Base-by-base conservation (phyloP, 1,140 invertebrate species). In the Atta texana region DNA sequence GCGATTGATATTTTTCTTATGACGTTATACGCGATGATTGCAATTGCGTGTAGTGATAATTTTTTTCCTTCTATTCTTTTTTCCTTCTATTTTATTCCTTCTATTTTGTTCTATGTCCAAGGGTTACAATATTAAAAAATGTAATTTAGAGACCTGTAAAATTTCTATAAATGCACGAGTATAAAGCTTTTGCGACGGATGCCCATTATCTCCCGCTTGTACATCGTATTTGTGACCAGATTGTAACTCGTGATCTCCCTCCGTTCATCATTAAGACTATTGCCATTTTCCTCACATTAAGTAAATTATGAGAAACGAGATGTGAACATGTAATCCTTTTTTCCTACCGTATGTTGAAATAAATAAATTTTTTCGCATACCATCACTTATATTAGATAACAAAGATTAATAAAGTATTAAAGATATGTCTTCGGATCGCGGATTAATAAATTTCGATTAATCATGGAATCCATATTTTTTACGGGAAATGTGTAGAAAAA, bases 241-340 rank as follows among this genome's bases (percentile, higher is more conserved):
- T 49, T 18, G 8, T 66, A 64, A 66, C 59, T 53, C 39, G 39
- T 16, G 24, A 31, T 64, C 59, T 64, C 59, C 39, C 39, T 28
- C 24, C 10, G 59, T 28, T 49, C 24, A 28, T 2, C 39, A 44
- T 49, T 64, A 63, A 63, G 66, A 44, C 39, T 68, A 10, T n/a
- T 69, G 39, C 66, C 39, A 51, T 69, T 51, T 69, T 69, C 44
- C 39, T 69, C 66, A 1, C 39, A 49, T 69, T 69, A 69, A 44
- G 8, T 44, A 44, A 69, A 49, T 49, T 69, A n/a, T 69, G 39
- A 49, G 21, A 16, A 24, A 49, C 21, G n/a, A 49, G n/a, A 69
- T 49, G 12, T 69, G 31, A 34, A 34, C 14, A 24, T 49, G 66
- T 34, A 5, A 49, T 24, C n/a, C 24, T 69, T 69, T 16, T 69